Conservation (phyloP, 2,888 invertebrate genomes). For the Phengaris alcon region DNA sequence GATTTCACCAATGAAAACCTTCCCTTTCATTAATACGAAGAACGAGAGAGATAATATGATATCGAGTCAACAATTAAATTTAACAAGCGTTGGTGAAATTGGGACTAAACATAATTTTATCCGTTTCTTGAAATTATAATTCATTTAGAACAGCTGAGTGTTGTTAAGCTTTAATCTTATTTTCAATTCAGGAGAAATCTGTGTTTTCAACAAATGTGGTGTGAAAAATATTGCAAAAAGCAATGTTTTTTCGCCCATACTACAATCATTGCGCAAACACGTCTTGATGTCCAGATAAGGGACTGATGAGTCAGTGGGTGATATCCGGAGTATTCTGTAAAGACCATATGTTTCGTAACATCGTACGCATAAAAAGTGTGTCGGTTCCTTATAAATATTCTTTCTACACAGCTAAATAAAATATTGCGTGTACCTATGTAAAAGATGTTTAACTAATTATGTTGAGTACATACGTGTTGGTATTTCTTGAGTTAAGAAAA, state of each 20-base stretch:
- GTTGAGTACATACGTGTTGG: neutral
- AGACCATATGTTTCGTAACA: constrained; percentile 68
- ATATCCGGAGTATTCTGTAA: constrained; percentile 56
- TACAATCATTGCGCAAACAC: constrained; percentile 47
- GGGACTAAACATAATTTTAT: neutral
- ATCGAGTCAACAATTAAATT: no score
- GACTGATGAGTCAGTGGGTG: constrained; percentile 59
- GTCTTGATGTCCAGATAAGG: constrained; percentile 64
- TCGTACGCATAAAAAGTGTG: constrained; percentile 59
- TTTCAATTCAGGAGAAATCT: neutral
- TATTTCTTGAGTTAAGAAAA: constrained; percentile 3
- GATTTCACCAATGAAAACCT: no score
- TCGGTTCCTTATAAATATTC: constrained; percentile 44
- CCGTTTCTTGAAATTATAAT: neutral
- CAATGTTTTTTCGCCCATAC: constrained; percentile 23
- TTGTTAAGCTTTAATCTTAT: neutral
- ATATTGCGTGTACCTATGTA: constrained; percentile 11
- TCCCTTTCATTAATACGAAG: no score
- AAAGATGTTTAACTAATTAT: constrained; percentile 20
- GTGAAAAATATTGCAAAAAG: constrained; percentile 19
- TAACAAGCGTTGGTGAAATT: no score
- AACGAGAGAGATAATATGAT: no score
- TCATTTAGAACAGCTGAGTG: neutral
- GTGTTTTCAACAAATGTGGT: constrained; percentile 5
- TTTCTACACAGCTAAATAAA: constrained; percentile 20